Evolutionary conservation across 2,113 vertebrate species (phyloP), one percentile per base, ranked within the genome.

Genomic region (Psittacus erithacus): DNA sequence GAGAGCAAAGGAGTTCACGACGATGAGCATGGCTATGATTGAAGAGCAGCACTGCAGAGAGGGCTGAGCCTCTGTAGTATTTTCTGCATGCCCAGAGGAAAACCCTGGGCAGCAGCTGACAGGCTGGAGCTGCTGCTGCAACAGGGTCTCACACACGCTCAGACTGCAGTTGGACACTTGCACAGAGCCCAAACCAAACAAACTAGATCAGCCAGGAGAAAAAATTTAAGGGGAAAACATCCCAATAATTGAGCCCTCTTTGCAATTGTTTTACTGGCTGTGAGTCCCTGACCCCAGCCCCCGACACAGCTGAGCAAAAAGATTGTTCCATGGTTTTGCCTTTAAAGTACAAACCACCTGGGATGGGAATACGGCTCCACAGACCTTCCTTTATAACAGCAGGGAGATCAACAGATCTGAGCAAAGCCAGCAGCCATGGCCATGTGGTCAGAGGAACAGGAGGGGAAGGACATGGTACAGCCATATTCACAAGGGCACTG

Each of bases 171-270:
- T 4, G 2, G 57, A 50, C 29, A 4, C 73, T 92, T 90, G 88
- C 82, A 93, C 49, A 93, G 79, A 86, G 49, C 33, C 31, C 0
- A 0, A 69, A 93, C 62, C 57, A 87, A 92, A 93, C 13, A 88
- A 86, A 86, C 33, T 25, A 76, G 85, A 77, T 62, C 63, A 92
- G 59, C 16, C 80, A 91, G 75, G 63, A 88, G 71, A 92, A 83
- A 93, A 71, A 86, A 88, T 73, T 90, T 44, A 88, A 92, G 82
- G 75, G 60, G 79, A 76, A 93, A 86, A 67, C 80, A 62, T 67
- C n/a, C 74, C 23, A 65, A 73, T 76, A 90, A 90, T 20, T 90
- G 46, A 90, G 59, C 2, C 17, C 23, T 94, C 82, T 81, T 50
- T 47, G 53, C 44, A 86, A 85, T 68, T 46, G 39, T 71, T 92